Conservation (phyloP, 2,797 vertebrate genomes). For the Sternarchorhynchus goeldii region DNA sequence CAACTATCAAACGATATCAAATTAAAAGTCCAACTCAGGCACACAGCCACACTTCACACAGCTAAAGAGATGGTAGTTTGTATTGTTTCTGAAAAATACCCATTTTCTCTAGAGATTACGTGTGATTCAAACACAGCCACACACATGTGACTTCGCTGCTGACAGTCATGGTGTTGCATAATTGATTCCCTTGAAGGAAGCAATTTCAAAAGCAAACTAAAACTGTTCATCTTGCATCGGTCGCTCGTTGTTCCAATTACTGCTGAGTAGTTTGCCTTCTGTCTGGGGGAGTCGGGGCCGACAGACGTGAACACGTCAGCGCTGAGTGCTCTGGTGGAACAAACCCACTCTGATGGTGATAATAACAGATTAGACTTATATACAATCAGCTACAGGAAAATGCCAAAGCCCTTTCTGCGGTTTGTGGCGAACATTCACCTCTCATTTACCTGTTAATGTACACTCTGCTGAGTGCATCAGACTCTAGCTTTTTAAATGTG, state of each 20-base stretch:
- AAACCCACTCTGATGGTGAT: slow-evolving; percentile 49
- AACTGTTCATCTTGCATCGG: slow-evolving; percentile 44
- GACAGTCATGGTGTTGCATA: slow-evolving; percentile 26
- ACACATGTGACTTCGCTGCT: slow-evolving; percentile 4
- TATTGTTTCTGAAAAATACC: background rate
- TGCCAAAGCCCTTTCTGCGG: slow-evolving; percentile 17
- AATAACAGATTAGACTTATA: slow-evolving; percentile 50
- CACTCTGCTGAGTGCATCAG: slow-evolving; percentile 11
- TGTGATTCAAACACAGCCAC: background rate
- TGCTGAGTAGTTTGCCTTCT: slow-evolving; percentile 54
- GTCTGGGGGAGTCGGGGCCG: slow-evolving; percentile 47
- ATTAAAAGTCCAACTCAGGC: no score
- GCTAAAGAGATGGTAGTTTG: background rate
- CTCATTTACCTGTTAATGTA: slow-evolving; percentile 34
- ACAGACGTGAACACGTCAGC: slow-evolving; percentile 17
- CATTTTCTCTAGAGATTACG: background rate
- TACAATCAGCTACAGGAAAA: slow-evolving; percentile 23
- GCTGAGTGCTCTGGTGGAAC: slow-evolving; percentile 26
- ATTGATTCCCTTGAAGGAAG: slow-evolving; percentile 50
- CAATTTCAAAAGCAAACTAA: slow-evolving; percentile 46
- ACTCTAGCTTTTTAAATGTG: background rate
- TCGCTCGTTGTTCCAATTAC: slow-evolving; percentile 48
- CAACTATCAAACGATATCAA: no score
- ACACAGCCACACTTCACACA: background rate
- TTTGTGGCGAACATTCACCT: slow-evolving; percentile 13